These are phyloP conservation scores for Furcifer pardalis DNA, from an alignment of 2,797 vertebrate genomes.

Conservation along the genomic window DNA sequence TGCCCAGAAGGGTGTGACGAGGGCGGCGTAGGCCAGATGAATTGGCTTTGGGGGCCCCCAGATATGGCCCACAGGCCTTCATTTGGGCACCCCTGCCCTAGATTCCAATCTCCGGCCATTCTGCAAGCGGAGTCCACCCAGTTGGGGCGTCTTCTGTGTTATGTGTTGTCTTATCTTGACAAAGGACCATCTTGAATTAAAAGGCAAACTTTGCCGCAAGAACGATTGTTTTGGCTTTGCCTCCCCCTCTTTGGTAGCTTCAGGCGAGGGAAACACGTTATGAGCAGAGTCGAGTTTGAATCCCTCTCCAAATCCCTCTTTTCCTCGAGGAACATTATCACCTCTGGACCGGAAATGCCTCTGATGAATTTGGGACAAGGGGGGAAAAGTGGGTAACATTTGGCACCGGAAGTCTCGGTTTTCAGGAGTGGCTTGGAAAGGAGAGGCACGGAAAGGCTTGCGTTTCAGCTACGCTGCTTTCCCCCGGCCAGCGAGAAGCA, in stretches of 20 bases:
- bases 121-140: background rate
- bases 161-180: background rate
- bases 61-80: no score
- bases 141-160: background rate
- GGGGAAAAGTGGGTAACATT: no score
- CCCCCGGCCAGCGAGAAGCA: no score
- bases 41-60: no score
- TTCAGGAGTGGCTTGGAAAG: background rate
- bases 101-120: background rate
- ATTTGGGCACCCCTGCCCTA: no score
- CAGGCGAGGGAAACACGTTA: no score
- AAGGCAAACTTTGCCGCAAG: background rate
- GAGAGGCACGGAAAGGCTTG: no score
- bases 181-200: slow-evolving; percentile 25
- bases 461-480: no score
- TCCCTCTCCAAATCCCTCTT: slow-evolving; percentile 3
- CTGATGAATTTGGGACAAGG: background rate
- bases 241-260: background rate
- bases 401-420: no score
- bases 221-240: background rate
- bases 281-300: background rate
- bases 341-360: background rate
- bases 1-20: no score
- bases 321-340: background rate
- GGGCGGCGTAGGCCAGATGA: no score